A percentile compares a stretch with the other conserved stretches of the same genome.
Conservation (phyloP, 2,113 vertebrate species). For the Grus americana region DNA sequence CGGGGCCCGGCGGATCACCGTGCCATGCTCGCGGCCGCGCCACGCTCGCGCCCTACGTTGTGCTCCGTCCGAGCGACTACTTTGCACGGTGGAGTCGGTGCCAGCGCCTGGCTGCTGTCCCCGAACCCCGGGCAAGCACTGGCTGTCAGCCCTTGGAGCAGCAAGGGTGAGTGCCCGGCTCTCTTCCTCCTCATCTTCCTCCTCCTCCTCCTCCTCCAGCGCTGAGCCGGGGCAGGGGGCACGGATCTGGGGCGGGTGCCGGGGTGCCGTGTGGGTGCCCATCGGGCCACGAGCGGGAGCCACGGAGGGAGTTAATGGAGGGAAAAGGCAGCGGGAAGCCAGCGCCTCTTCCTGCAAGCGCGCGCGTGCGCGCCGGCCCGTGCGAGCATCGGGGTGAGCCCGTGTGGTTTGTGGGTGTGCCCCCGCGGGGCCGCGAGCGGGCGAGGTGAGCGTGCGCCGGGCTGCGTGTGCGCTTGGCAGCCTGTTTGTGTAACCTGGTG, state of each 20-base stretch:
- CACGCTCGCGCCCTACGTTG: rapidly evolving
- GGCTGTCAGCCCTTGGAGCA: not conserved
- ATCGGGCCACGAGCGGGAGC: not conserved
- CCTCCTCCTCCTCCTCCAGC: not conserved
- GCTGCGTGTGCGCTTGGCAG: not conserved
- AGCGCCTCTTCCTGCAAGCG: not conserved
- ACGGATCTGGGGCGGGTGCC: rapidly evolving
- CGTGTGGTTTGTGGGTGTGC: constrained; percentile 43
- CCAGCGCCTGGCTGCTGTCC: not conserved
- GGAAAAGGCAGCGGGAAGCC: constrained; percentile 31
- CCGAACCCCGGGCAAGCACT: rapidly evolving
- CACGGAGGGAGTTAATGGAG: constrained; percentile 11
- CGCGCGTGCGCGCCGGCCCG: not conserved
- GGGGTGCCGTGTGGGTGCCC: not conserved
- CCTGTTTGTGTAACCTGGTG: not conserved
- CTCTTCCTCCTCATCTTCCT: not conserved
- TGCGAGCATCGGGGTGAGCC: constrained; percentile 4
- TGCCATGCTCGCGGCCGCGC: not conserved
- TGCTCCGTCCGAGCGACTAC: rapidly evolving
- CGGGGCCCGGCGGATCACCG: not conserved
- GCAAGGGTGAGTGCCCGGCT: rapidly evolving
- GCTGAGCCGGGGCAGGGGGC: not conserved
- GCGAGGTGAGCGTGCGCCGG: not conserved
- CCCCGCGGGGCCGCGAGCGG: not conserved
- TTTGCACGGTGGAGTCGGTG: not conserved